A percentile compares a stretch with the other conserved stretches of the same genome.
Evolutionary conservation across 1,140 invertebrate species (phyloP).

Genomic region (Ceratosolen fusciceps): DNA sequence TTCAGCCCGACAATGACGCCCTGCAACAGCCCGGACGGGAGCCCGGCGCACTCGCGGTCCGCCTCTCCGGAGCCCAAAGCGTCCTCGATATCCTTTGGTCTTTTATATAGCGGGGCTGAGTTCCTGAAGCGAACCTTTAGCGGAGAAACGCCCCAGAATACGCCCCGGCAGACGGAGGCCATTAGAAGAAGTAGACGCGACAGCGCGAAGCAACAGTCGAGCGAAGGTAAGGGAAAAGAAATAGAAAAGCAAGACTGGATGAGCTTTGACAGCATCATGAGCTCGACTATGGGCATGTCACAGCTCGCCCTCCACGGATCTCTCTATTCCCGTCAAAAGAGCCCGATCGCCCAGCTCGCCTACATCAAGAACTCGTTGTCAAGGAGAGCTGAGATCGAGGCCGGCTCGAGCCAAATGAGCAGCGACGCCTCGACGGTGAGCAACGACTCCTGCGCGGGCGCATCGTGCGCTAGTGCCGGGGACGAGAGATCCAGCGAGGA

Average conservation of each 20-base stretch:
- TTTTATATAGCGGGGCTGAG: conserved; percentile 82
- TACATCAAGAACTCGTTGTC: conserved; percentile 75
- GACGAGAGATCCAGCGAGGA: conserved; percentile 20
- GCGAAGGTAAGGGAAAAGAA: background rate
- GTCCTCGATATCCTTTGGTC: conserved; percentile 75
- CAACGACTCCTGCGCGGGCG: conserved; percentile 29
- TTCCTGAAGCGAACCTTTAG: conserved; percentile 80
- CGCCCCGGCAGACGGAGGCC: conserved; percentile 58
- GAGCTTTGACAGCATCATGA: conserved; percentile 78
- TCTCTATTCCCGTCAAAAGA: conserved; percentile 73
- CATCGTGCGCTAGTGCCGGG: conserved; percentile 3
- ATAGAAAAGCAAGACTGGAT: conserved; percentile 60
- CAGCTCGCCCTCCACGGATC: conserved; percentile 74
- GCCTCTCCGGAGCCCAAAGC: conserved; percentile 72
- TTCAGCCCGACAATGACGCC: conserved; percentile 86
- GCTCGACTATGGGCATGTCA: conserved; percentile 66
- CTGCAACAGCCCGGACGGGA: conserved; percentile 82
- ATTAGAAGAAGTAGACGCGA: conserved; percentile 63
- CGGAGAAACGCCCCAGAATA: conserved; percentile 62
- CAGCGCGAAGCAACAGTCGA: background rate
- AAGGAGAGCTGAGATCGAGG: conserved; percentile 59
- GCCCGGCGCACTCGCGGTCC: conserved; percentile 74
- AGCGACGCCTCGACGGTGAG: conserved; percentile 10
- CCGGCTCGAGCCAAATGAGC: conserved; percentile 53
- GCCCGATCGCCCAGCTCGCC: conserved; percentile 83